Base-by-base conservation (phyloP, 2,113 vertebrate genomes). In the Xiphophorus hellerii region DNA sequence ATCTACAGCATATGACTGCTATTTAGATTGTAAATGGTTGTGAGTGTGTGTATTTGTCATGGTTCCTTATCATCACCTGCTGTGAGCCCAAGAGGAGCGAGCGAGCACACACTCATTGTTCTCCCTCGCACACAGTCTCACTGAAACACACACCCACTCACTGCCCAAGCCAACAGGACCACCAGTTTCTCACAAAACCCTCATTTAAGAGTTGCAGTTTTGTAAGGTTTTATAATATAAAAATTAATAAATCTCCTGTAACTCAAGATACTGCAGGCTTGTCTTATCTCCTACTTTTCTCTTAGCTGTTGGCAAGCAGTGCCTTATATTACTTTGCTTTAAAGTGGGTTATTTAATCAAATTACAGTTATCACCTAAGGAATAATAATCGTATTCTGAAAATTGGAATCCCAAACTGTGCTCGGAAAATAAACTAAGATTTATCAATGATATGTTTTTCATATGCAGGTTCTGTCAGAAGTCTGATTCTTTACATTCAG, bases 31-130 rank as follows among this genome's bases (percentile, higher is more conserved):
- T 84, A 78, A 90, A 86, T 77, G 82, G 81, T 87, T 77, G 80
- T 83, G 73, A 87, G 78, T 88, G 86, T 85, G 85, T 84, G 80
- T 84, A 35, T 90, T 93, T 89, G 88, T 91, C 90, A 89, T 81
- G 77, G 82, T 71, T 84, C 81, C 85, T 90, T 86, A 87, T 84
- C 80, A 27, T 93, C 90, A 90, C 89, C 88, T 84, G 79, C 88
- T 92, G 86, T 83, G 87, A 33, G 22, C 73, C 78, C 27, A 6
- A 78, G 74, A 86, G 75, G 74, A 81, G 60, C 17, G 27, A 76
- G 12, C 33, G 42, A 80, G 64, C 35, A 72, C 29, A 62, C 70
- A 71, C 71, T 61, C 79, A 84, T 77, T 86, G 69, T 79, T 85
- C 80, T 77, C 62, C 35, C 66, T 74, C 29, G 29, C 69, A 48